A percentile compares a stretch with the other conserved stretches of the same genome.
phyloP scores from a whole-genome alignment of 2,797 vertebrate genomes.

The Psittacula echo region DNA sequence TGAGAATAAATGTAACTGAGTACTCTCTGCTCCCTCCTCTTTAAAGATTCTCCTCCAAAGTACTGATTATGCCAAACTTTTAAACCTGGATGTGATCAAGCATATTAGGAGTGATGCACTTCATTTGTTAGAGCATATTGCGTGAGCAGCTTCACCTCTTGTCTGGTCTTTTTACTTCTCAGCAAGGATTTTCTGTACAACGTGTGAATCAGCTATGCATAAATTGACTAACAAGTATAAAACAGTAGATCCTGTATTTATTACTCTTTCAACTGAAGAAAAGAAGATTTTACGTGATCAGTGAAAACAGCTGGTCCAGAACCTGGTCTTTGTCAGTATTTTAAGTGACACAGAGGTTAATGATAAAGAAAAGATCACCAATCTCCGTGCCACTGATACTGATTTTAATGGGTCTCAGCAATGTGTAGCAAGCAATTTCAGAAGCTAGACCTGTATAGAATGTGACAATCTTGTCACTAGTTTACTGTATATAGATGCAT shows the following conservation, averaged over 20 bases:
- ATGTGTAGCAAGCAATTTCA: background rate
- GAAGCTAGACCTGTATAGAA: background rate
- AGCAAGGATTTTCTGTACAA: background rate
- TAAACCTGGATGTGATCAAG: background rate
- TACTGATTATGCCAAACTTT: background rate
- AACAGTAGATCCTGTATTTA: background rate
- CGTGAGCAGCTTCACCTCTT: background rate
- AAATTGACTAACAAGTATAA: background rate
- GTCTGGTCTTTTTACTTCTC: background rate
- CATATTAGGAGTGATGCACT: background rate
- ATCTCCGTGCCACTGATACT: background rate
- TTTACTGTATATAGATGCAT: background rate
- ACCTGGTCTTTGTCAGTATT: background rate
- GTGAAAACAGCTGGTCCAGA: background rate
- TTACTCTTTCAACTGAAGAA: background rate
- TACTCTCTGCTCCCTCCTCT: background rate
- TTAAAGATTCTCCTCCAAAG: background rate
- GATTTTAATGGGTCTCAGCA: background rate
- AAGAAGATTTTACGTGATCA: background rate
- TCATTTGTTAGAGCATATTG: background rate
- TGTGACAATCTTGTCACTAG: background rate
- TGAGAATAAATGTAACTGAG: background rate
- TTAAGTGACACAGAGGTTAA: background rate
- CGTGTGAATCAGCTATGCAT: background rate
- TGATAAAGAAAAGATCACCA: background rate